Conservation (phyloP, 2,797 vertebrate species). For the Hybognathus amarus region DNA sequence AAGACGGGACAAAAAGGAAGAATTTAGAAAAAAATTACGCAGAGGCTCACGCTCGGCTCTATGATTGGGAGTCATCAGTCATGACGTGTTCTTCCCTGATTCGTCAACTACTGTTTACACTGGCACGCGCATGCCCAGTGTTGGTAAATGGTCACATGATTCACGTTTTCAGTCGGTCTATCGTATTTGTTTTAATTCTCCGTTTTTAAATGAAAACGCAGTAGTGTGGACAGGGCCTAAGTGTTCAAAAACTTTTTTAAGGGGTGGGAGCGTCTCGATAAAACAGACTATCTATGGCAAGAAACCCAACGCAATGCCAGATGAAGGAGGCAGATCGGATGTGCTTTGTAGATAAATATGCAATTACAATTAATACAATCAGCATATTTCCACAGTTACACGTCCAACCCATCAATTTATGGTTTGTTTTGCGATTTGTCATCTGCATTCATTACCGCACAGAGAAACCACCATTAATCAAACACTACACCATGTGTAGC, state of each 20-base stretch:
- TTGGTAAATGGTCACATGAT: too few relatives aligned
- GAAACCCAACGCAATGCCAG: background rate
- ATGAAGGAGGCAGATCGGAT: background rate
- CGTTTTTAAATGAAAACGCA: too few relatives aligned
- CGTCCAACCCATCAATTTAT: slow-evolving; percentile 24
- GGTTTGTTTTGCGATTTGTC: slow-evolving; percentile 31
- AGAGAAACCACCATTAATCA: slow-evolving; percentile 32
- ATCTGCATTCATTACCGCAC: slow-evolving; percentile 8
- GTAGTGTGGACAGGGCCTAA: too few relatives aligned
- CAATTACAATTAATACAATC: slow-evolving; percentile 27
- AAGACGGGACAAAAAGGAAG: too few relatives aligned
- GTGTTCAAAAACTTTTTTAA: background rate
- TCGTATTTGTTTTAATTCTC: too few relatives aligned
- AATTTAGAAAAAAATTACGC: too few relatives aligned
- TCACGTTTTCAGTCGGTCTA: too few relatives aligned
- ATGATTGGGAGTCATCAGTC: too few relatives aligned
- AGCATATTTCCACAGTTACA: slow-evolving; percentile 5
- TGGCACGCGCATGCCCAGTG: too few relatives aligned
- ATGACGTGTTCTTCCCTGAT: too few relatives aligned
- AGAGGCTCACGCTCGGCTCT: too few relatives aligned
- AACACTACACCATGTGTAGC: slow-evolving; percentile 11
- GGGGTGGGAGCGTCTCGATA: background rate
- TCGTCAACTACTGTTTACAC: too few relatives aligned
- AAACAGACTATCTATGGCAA: background rate
- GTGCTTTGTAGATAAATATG: slow-evolving; percentile 17